These are phyloP conservation scores for Sebastiscus albofasciatus DNA, from an alignment of 2,797 vertebrate species.

Conservation along the genomic window DNA sequence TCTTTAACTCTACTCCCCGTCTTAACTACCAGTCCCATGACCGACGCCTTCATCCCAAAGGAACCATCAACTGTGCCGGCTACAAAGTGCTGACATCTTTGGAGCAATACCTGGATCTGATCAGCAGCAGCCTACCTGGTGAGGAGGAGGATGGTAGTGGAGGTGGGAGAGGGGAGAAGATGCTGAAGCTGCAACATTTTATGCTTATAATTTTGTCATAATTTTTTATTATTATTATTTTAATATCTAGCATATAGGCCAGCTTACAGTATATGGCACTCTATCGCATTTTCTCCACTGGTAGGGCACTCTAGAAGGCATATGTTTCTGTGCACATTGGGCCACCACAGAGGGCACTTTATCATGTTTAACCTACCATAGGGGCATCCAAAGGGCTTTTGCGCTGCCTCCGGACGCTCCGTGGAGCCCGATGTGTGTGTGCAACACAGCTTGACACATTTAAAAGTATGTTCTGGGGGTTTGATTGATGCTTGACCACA, in stretches of 20 bases:
- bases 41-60: constrained; percentile 84
- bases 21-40: constrained; percentile 85
- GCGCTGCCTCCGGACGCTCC: no score
- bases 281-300: no score
- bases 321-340: no score
- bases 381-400: background rate
- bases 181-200: background rate
- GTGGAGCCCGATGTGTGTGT: background rate
- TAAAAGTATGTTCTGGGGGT: background rate
- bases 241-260: no score
- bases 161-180: background rate
- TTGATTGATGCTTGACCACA: background rate
- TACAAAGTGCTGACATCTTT: constrained; percentile 91
- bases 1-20: background rate
- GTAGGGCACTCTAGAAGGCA: no score
- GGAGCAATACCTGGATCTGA: constrained; percentile 91
- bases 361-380: background rate
- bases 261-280: no score
- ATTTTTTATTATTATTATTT: background rate
- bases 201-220: background rate
- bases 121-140: constrained; percentile 90
- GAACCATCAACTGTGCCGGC: constrained; percentile 89
- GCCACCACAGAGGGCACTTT: background rate
- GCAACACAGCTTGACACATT: background rate
- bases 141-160: constrained; percentile 28